These are phyloP conservation scores for Gymnogyps californianus DNA, from an alignment of 2,113 vertebrate genomes.

Conservation along the genomic window DNA sequence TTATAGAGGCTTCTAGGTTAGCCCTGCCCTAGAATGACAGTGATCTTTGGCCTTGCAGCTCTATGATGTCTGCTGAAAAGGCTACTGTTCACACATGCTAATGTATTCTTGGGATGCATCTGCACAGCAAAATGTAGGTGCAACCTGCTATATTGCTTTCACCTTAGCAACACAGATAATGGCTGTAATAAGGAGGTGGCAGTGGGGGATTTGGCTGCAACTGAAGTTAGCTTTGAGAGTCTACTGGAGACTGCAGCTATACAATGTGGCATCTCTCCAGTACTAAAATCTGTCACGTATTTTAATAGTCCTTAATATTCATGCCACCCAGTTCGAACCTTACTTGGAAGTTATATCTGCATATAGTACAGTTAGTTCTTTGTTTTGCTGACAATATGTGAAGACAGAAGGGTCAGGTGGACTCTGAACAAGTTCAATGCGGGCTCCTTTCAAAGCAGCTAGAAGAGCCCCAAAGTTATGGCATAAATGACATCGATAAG, in stretches of 20 bases:
- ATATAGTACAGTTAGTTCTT: neutral
- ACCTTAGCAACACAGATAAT: neutral
- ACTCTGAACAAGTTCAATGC: fast-evolving
- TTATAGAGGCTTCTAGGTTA: neutral
- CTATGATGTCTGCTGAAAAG: neutral
- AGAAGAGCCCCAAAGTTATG: neutral
- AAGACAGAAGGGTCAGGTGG: neutral
- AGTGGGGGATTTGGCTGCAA: neutral
- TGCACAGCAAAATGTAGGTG: neutral
- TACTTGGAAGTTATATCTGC: neutral
- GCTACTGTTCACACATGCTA: fast-evolving
- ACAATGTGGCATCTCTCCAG: neutral
- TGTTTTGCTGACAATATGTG: neutral
- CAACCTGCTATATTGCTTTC: neutral
- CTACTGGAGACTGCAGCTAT: neutral
- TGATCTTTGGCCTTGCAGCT: neutral
- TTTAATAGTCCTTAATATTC: neutral
- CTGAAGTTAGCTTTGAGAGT: neutral
- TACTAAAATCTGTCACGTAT: neutral
- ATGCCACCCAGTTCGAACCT: neutral
- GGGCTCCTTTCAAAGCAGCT: neutral
- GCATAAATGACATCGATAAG: neutral
- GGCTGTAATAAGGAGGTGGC: neutral
- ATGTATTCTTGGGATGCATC: neutral
- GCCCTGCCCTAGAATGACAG: neutral